Evolutionary conservation across 2,797 vertebrate species (phyloP), one percentile per base, ranked within the genome.

Genomic region (Lacerta viridis): DNA sequence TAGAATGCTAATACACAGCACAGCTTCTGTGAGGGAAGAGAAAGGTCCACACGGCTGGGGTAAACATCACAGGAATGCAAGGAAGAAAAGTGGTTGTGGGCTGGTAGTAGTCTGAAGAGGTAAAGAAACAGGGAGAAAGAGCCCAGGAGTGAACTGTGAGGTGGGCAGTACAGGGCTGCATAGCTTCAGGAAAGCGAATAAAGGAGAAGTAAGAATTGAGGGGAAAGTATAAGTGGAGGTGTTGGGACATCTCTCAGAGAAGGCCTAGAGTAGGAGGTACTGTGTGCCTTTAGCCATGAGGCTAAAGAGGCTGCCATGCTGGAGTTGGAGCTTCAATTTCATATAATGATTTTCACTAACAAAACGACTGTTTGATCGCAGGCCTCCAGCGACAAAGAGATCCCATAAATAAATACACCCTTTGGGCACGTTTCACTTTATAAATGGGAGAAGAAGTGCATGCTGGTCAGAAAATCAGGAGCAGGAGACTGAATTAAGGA

Each of bases 341-440:
- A 36, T 33, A 46, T 4, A 72, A 11, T 27, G 50, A 61, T 72
- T 41, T 81, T 72, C 59, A 7, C 80, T 76, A 83, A 77, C 39
- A 66, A 83, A 66, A 29, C 2, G 3, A 7, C 25, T 10, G 5
- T 88, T 68, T 77, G 59, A 50, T 29, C 23, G 25, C 80, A 7
- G 9, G 25, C 1, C n/a, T 77, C 10, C 9, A 29, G 43, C 25
- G 7, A 29, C n/a, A 61, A 84, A 23, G 39, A 9, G 43, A 41
- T 74, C 10, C 69, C 29, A 18, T 66, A 66, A 41, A 55, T 75
- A 85, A 68, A 68, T 41, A 46, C 4, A 50, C 17, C 69, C 79
- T 68, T 29, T 13, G 33, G 83, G 33, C 5, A 74, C 7, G 23
- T 76, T 85, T 81, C 78, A 66, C 27, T 87, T 68, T 84, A 81